Evolutionary conservation across 1,140 invertebrate species (phyloP).

Genomic region (Agraylea sexmaculata): DNA sequence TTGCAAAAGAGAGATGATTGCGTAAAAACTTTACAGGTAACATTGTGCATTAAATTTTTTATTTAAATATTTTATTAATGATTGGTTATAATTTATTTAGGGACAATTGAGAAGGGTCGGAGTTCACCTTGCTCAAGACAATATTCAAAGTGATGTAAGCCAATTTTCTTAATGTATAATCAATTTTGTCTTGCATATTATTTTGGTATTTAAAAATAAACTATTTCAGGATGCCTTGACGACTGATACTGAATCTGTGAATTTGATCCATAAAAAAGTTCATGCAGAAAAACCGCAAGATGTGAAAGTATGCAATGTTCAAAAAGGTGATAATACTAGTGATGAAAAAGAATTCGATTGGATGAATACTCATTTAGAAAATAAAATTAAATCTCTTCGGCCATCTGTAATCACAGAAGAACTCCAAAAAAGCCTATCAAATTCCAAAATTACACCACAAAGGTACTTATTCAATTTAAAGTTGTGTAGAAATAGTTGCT

Average conservation of each 20-base stretch:
- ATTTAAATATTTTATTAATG: slow-evolving; percentile 1
- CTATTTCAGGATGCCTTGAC: too few species aligned
- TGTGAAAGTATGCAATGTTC: slow-evolving; percentile 1
- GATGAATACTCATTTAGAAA: slow-evolving; percentile 12
- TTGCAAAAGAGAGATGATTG: slow-evolving; percentile 15
- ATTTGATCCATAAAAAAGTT: slow-evolving; percentile 8
- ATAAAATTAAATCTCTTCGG: slow-evolving; percentile 10
- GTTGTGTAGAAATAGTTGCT: slow-evolving; percentile 1
- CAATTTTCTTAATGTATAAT: too few species aligned
- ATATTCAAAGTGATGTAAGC: too few species aligned
- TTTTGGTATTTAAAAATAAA: too few species aligned
- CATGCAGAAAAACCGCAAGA: neutral
- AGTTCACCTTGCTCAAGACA: neutral
- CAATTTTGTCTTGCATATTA: too few species aligned
- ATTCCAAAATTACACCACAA: too few species aligned
- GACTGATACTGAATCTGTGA: slow-evolving; percentile 23
- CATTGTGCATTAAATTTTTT: too few species aligned
- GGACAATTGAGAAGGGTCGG: slow-evolving; percentile 2
- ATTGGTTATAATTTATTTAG: slow-evolving; percentile 7
- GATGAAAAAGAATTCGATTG: slow-evolving; percentile 12
- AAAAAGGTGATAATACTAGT: slow-evolving; percentile 1
- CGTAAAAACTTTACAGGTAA: slow-evolving; percentile 13
- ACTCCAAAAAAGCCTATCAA: too few species aligned
- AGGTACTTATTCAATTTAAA: slow-evolving; percentile 6
- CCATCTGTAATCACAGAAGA: slow-evolving; percentile 8